Conservation (phyloP, 2,888 invertebrate species). For the Thereva unica region DNA sequence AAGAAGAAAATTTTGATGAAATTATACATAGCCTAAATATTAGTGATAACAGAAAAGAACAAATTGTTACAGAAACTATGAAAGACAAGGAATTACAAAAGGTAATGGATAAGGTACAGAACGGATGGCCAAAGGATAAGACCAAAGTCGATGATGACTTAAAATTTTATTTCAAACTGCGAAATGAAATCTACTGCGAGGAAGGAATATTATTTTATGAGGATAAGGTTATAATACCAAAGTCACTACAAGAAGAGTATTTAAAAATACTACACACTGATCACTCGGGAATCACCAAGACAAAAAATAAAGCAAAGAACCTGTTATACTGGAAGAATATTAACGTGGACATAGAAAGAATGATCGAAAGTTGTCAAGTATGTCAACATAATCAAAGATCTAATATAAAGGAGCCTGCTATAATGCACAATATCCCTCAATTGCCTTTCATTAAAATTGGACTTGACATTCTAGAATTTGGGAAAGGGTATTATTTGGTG, state of each 20-base stretch:
- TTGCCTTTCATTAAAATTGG: conserved; percentile 42
- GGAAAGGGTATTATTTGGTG: conserved; percentile 40
- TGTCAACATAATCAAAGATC: conserved; percentile 17
- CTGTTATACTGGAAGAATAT: conserved; percentile 27
- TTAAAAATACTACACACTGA: conserved; percentile 8
- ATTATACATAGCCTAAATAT: not conserved
- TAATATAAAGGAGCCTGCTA: conserved; percentile 19
- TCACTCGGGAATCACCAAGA: conserved; percentile 32
- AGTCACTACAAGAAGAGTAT: conserved; percentile 6
- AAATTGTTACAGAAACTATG: not conserved
- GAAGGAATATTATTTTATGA: conserved; percentile 20
- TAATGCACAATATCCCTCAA: conserved; percentile 15
- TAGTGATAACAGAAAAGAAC: conserved; percentile 1
- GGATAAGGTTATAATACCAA: conserved; percentile 26
- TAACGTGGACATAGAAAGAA: conserved; percentile 27
- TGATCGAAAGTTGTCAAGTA: conserved; percentile 16
- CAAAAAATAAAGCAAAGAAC: conserved; percentile 22
- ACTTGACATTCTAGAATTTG: conserved; percentile 44
- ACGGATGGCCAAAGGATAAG: conserved; percentile 27
- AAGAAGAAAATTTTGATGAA: too few relatives aligned
- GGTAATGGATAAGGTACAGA: not conserved
- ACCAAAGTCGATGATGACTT: conserved; percentile 10
- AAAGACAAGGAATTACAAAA: not conserved
- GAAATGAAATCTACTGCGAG: conserved; percentile 23
- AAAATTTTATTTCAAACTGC: conserved; percentile 15